Evolutionary conservation across 2,797 vertebrate genomes (phyloP).

Genomic region (Pseudotriccus pelzelni): DNA sequence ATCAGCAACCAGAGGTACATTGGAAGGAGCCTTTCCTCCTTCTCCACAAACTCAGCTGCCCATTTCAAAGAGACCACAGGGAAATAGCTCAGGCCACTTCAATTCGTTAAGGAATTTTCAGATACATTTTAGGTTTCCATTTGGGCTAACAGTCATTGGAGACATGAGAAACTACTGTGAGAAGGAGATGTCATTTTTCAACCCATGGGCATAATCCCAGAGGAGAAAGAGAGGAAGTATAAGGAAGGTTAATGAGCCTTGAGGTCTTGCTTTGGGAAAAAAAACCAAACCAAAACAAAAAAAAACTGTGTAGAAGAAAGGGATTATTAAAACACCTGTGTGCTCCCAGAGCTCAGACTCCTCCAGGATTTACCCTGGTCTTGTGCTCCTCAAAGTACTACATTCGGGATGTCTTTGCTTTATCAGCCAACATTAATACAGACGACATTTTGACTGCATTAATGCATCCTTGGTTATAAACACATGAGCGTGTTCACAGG

Average conservation of each 20-base stretch:
- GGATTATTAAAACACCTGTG: neutral
- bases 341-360: neutral
- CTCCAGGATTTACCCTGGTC: neutral
- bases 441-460: neutral
- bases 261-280: neutral
- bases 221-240: neutral
- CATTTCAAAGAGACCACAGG: neutral
- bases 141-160: neutral
- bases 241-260: neutral
- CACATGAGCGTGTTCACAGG: neutral
- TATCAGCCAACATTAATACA: neutral
- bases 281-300: neutral
- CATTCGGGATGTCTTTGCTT: neutral
- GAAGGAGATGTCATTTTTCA: neutral
- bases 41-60: neutral
- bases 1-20: neutral
- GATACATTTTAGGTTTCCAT: neutral
- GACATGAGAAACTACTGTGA: neutral
- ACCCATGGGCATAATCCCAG: neutral
- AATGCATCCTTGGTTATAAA: neutral
- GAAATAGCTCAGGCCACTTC: neutral
- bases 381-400: neutral
- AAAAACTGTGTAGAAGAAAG: neutral
- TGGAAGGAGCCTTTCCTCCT: neutral
- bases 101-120: neutral